Conservation (phyloP, 2,113 vertebrate species). For the Suricata suricatta region DNA sequence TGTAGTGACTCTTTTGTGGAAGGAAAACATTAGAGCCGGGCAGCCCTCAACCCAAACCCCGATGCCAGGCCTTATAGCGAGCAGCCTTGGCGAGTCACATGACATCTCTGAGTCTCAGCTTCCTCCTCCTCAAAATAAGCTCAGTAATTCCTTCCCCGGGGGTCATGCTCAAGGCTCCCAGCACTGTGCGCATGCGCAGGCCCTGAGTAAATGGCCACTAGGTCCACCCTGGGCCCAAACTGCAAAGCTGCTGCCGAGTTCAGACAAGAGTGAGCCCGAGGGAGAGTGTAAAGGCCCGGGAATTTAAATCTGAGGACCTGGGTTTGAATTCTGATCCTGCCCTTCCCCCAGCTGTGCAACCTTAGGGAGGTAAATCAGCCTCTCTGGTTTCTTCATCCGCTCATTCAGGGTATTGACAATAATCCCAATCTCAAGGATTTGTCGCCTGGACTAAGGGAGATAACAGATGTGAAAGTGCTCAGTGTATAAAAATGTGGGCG, state of each 20-base stretch:
- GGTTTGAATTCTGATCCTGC: background rate
- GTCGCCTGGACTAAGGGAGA: background rate
- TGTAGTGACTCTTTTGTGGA: background rate
- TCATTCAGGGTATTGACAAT: background rate
- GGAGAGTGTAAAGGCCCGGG: background rate
- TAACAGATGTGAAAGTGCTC: constrained; percentile 11
- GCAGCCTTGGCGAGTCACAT: background rate
- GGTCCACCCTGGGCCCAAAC: background rate
- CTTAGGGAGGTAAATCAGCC: background rate
- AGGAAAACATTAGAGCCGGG: background rate
- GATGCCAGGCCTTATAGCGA: background rate
- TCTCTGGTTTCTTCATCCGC: constrained; percentile 22
- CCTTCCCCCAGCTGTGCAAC: background rate
- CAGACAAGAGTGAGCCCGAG: background rate
- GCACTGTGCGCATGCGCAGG: accelerated
- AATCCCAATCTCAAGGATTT: background rate
- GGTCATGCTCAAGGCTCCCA: background rate
- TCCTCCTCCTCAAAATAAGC: background rate
- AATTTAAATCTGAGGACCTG: background rate
- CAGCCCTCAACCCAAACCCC: background rate
- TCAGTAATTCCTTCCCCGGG: background rate
- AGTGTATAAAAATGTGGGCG: background rate
- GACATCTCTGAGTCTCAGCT: background rate
- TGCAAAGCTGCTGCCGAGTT: background rate
- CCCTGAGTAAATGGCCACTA: background rate